Percentiles rank a stretch among this genome's conserved stretches.
Evolutionary conservation across 2,113 vertebrate species (phyloP).

Genomic region (Vimba vimba): DNA sequence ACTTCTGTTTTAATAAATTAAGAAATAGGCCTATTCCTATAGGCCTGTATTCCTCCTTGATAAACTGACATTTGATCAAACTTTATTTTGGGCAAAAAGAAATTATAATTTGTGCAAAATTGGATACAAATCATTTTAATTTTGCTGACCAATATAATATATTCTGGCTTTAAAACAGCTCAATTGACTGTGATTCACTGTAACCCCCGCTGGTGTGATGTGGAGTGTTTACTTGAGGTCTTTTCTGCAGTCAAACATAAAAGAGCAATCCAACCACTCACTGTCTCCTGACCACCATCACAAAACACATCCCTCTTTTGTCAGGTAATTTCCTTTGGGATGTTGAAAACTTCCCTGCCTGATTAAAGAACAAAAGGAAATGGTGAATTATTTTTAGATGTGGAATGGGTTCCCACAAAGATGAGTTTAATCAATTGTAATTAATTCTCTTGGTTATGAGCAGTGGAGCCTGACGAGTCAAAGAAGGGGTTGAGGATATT

Average conservation of each 20-base stretch:
- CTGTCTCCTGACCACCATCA: constrained; percentile 36
- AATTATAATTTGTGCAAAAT: too few relatives aligned
- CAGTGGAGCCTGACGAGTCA: constrained; percentile 52
- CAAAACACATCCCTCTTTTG: constrained; percentile 56
- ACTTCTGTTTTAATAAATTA: too few relatives aligned
- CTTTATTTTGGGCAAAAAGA: too few relatives aligned
- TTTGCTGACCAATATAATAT: neutral
- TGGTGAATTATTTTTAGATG: constrained; percentile 61
- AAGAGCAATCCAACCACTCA: constrained; percentile 42
- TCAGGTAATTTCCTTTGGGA: constrained; percentile 55
- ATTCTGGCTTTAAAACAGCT: neutral
- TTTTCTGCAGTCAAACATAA: constrained; percentile 33
- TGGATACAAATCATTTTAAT: too few relatives aligned
- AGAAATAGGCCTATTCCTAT: neutral
- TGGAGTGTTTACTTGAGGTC: neutral
- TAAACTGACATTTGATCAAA: neutral
- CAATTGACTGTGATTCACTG: neutral
- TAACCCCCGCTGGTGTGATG: neutral
- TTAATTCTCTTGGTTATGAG: constrained; percentile 60
- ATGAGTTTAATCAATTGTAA: constrained; percentile 65
- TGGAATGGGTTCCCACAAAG: constrained; percentile 52
- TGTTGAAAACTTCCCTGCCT: constrained; percentile 54
- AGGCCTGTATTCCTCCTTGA: neutral
- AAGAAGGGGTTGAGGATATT: constrained; percentile 57
- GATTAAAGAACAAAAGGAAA: constrained; percentile 62